phyloP scores from a whole-genome alignment of 2,113 vertebrate genomes.

The Bufo bufo region DNA sequence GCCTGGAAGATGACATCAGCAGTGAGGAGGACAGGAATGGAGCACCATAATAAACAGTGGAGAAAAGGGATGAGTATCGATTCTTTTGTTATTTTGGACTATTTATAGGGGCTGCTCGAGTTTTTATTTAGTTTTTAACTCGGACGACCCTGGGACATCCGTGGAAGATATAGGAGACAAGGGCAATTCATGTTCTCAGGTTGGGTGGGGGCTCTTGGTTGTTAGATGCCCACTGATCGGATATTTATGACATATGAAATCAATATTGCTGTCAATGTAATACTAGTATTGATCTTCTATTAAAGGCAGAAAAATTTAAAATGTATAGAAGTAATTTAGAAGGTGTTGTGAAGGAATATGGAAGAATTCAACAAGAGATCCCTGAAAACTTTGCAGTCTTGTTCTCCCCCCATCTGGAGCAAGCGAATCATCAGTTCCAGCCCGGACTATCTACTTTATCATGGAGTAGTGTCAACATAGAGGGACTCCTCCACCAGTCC shows the following conservation, averaged over 20 bases:
- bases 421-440: slow-evolving; percentile 51
- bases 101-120: too few species aligned
- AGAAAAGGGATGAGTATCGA: too few species aligned
- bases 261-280: background rate
- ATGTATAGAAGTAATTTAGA: slow-evolving; percentile 54
- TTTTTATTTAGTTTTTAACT: too few species aligned
- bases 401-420: slow-evolving; percentile 32
- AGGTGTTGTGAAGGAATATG: slow-evolving; percentile 51
- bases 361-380: slow-evolving; percentile 36
- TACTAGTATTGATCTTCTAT: background rate
- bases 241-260: background rate
- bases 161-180: too few species aligned
- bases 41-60: too few species aligned
- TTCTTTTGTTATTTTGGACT: too few species aligned
- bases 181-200: background rate
- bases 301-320: slow-evolving; percentile 55
- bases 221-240: background rate
- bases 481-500: slow-evolving; percentile 53
- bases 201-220: background rate
- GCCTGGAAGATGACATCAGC: too few species aligned
- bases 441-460: slow-evolving; percentile 52
- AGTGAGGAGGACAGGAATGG: too few species aligned
- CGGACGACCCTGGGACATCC: too few species aligned
- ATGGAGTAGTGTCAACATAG: slow-evolving; percentile 57
- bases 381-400: slow-evolving; percentile 37